Evolutionary conservation across 2,113 vertebrate species (phyloP).

Genomic region (Chaetodon trifascialis): DNA sequence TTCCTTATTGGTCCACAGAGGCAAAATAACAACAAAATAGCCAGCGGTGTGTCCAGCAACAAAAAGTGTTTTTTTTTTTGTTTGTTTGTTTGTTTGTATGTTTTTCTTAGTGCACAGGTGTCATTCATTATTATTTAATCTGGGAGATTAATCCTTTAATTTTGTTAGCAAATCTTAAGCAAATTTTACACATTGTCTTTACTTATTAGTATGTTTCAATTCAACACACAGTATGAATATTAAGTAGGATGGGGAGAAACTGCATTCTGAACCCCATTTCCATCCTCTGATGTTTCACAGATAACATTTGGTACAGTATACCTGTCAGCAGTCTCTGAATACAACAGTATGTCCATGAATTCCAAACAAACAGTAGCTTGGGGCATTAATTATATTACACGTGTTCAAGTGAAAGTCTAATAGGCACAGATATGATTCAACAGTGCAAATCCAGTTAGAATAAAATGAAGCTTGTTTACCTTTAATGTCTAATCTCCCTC

Average conservation of each 20-base stretch:
- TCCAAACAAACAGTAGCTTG: neutral
- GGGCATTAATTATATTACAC: neutral
- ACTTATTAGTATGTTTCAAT: slow-evolving; percentile 27
- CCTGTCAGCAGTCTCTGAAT: neutral
- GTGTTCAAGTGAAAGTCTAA: neutral
- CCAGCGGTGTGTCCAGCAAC: slow-evolving; percentile 35
- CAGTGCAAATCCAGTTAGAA: slow-evolving; percentile 19
- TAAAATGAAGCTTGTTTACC: slow-evolving; percentile 19
- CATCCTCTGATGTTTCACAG: neutral
- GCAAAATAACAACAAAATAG: slow-evolving; percentile 55
- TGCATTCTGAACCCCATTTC: neutral
- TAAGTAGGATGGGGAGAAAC: neutral
- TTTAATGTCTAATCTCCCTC: slow-evolving; percentile 70
- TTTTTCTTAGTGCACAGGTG: slow-evolving; percentile 16
- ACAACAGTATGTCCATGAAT: neutral
- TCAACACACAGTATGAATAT: slow-evolving; percentile 13
- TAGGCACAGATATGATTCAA: slow-evolving; percentile 34
- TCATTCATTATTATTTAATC: slow-evolving; percentile 43
- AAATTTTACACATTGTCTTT: slow-evolving; percentile 15
- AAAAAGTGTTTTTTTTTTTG: slow-evolving; percentile 4
- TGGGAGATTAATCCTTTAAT: slow-evolving; percentile 32
- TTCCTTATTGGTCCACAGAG: slow-evolving; percentile 72
- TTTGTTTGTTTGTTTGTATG: no score
- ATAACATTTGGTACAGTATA: neutral
- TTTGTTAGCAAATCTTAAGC: slow-evolving; percentile 34